Evolutionary conservation across 2,888 invertebrate genomes (phyloP).

Genomic region (Apeira syringaria): DNA sequence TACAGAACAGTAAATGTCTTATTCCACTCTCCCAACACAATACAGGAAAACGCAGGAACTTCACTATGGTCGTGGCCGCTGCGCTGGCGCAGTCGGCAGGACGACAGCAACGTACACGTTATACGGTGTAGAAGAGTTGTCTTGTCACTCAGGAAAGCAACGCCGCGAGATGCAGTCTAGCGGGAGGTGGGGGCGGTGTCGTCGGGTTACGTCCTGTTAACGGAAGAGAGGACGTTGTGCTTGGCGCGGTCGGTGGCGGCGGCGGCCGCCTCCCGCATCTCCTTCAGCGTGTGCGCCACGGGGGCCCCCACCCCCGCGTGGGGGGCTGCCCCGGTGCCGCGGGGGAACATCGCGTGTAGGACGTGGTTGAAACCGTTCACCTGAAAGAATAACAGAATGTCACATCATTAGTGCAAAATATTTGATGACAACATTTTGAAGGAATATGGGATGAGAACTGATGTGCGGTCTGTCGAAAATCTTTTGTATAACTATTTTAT

Average conservation of each 20-base stretch:
- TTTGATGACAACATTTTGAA: too few species aligned
- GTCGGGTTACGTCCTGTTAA: constrained; percentile 65
- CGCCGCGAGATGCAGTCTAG: neutral
- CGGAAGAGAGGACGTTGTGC: constrained; percentile 80
- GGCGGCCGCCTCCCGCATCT: constrained; percentile 91
- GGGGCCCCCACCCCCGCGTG: constrained; percentile 37
- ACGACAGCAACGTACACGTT: neutral
- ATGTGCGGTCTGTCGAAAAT: too few species aligned
- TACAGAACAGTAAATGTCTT: too few species aligned
- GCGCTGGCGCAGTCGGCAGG: constrained; percentile 1
- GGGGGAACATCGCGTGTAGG: constrained; percentile 88
- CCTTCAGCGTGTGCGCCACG: constrained; percentile 62
- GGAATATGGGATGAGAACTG: too few species aligned
- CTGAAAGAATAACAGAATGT: constrained; percentile 53
- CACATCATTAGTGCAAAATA: too few species aligned
- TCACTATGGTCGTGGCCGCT: too few species aligned
- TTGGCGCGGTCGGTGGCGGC: constrained; percentile 92
- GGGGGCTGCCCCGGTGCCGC: constrained; percentile 31
- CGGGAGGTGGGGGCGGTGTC: neutral
- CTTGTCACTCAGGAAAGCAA: too few species aligned
- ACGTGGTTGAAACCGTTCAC: constrained; percentile 93
- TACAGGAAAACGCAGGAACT: too few species aligned
- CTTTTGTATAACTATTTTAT: too few species aligned
- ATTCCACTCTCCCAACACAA: too few species aligned
- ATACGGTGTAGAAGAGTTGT: too few species aligned